Base-by-base conservation (phyloP, 1,140 invertebrate genomes). In the Temnothorax curvispinosus region DNA sequence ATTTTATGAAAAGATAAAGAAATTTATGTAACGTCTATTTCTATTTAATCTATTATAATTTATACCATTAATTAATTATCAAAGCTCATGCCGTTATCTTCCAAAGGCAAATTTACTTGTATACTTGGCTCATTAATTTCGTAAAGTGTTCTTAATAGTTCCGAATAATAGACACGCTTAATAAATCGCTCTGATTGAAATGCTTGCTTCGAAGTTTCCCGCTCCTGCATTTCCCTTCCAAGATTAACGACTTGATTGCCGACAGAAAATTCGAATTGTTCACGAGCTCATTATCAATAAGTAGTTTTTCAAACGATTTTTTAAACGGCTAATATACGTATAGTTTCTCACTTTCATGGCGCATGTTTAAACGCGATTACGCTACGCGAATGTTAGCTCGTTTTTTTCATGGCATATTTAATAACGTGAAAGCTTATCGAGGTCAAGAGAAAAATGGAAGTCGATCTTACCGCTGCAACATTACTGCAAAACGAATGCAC, bases 391-490 rank as follows among this genome's bases (percentile, higher is more conserved):
- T 15, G 3, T 6, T 76, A 54, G 27, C 41, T 76, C 18, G 64
- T 44, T 52, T 47, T 76, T 13, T 13, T 54, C 18, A 47, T 5
- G 13, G 0, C 2, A 15, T 77, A 6, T 5, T 60, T 60, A 13
- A 8, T 32, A 3, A 47, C 21, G 9, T 1, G 4, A 56, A n/a
- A 86, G 62, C 67, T 85, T 32, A 65, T n/a, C 27, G 47, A 69
- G 74, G 44, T 32, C 44, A 62, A 60, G 41, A n/a, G 15, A 41
- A 69, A 65, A 85, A 80, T 80, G 60, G n/a, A 18, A 60, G 38
- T 38, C 32, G 41, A 69, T 81, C 11, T 38, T 56, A 18, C n/a
- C 7, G 6, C 18, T 21, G 13, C 27, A 38, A 44, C 44, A 8
- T 65, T 65, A 18, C 52, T 18, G 69, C 35, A 44, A 11, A 21